A percentile compares a stretch with the other conserved stretches of the same genome.
Evolutionary conservation across 2,113 vertebrate species (phyloP).

Genomic region (Albula glossodonta): DNA sequence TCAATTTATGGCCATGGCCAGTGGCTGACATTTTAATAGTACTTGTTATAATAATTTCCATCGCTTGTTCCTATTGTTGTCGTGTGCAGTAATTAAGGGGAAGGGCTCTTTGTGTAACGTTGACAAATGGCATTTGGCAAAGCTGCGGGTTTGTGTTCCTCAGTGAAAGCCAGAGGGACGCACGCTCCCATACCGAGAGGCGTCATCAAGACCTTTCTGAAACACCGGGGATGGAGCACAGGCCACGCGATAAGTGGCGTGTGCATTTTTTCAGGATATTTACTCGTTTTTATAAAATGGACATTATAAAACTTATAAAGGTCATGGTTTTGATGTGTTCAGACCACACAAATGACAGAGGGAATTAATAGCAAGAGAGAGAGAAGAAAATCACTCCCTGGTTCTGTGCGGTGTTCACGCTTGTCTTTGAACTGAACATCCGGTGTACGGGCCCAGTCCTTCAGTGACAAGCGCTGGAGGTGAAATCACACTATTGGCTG

Average conservation of each 20-base stretch:
- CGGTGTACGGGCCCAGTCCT: neutral
- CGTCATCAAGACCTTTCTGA: neutral
- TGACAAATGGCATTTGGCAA: slow-evolving; percentile 6
- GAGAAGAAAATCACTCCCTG: neutral
- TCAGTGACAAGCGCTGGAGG: neutral
- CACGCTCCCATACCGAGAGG: neutral
- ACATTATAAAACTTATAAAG: neutral
- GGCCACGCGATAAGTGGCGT: no score
- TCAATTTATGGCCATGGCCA: neutral
- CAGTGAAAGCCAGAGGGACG: neutral
- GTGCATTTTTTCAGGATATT: no score
- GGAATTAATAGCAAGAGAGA: no score
- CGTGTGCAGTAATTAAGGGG: neutral
- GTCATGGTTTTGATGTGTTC: neutral
- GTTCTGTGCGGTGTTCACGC: neutral
- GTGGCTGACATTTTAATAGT: neutral
- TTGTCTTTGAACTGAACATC: neutral
- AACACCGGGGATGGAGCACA: neutral
- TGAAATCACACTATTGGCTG: neutral
- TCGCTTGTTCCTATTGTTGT: neutral
- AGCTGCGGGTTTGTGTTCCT: neutral
- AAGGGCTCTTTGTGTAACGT: neutral
- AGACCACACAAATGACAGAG: neutral
- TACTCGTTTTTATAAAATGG: no score
- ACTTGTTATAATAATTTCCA: neutral